Evolutionary conservation across 2,113 vertebrate species (phyloP).

Genomic region (Anser cygnoides): DNA sequence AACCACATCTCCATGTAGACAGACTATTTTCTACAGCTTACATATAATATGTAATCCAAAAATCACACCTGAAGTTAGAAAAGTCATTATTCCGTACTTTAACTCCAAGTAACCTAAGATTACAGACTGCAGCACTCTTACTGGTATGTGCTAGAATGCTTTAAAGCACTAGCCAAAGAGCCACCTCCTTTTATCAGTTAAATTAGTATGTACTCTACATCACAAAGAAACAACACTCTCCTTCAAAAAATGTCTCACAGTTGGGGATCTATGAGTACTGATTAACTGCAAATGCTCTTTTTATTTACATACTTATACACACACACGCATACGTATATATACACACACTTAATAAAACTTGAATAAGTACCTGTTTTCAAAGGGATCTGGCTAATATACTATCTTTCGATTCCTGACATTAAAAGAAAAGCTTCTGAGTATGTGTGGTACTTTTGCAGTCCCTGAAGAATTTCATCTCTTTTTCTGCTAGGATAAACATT

Average conservation of each 20-base stretch:
- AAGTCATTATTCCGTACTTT: neutral
- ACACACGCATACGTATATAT: no score
- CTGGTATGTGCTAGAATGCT: neutral
- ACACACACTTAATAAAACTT: conserved; percentile 48
- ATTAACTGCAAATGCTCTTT: neutral
- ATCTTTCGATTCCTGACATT: conserved; percentile 22
- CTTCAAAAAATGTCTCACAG: neutral
- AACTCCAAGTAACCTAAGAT: neutral
- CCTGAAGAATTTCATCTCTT: conserved; percentile 31
- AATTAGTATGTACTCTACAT: neutral
- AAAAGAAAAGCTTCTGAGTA: conserved; percentile 12
- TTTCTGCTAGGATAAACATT: neutral
- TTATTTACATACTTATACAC: neutral
- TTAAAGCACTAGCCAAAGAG: neutral
- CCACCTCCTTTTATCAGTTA: neutral
- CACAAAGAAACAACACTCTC: neutral
- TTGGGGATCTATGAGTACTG: neutral
- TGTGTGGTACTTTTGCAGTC: conserved; percentile 10
- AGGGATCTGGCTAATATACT: neutral
- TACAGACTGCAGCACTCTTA: neutral
- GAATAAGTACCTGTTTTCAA: conserved; percentile 57
- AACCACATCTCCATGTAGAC: neutral
- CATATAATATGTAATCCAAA: neutral
- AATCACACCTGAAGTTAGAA: neutral
- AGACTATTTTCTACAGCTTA: neutral